Evolutionary conservation across 23 tunicate genomes (phyloP).

Genomic region (Botrylloides violaceus): DNA sequence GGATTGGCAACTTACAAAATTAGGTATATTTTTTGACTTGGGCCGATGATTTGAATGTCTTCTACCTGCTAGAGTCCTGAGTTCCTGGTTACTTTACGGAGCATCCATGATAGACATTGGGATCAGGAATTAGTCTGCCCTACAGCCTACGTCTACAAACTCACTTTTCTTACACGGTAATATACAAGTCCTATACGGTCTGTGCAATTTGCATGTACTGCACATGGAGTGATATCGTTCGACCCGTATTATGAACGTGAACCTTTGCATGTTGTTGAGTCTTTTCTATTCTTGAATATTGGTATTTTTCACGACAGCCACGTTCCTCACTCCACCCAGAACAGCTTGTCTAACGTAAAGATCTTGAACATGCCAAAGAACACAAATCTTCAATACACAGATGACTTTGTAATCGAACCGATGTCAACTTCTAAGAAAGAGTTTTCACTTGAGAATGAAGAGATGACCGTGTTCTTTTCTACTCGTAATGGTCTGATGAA

Average conservation of each 20-base stretch:
- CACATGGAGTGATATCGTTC: too few relatives aligned
- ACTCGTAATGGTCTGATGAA: conserved; percentile 35
- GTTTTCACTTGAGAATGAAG: conserved; percentile 39
- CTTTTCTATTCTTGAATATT: too few relatives aligned
- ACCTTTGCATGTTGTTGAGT: too few relatives aligned
- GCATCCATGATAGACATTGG: too few relatives aligned
- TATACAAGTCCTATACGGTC: too few relatives aligned
- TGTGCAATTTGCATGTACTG: too few relatives aligned
- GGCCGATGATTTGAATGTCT: too few relatives aligned
- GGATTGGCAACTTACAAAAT: conserved; percentile 52
- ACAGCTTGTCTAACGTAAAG: background rate
- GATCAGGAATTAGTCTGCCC: too few relatives aligned
- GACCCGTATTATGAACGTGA: too few relatives aligned
- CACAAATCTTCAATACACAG: background rate
- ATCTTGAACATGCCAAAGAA: background rate
- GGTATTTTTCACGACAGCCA: background rate
- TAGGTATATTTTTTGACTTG: conserved; percentile 29
- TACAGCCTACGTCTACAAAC: too few relatives aligned
- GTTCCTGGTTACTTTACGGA: too few relatives aligned
- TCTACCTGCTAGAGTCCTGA: too few relatives aligned
- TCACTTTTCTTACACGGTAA: background rate
- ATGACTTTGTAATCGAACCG: background rate
- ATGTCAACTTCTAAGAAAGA: background rate
- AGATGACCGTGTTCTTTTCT: conserved; percentile 32
- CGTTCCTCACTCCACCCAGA: background rate